These are phyloP conservation scores for Lithophane leautieri DNA, from an alignment of 2,888 invertebrate species.

Conservation along the genomic window DNA sequence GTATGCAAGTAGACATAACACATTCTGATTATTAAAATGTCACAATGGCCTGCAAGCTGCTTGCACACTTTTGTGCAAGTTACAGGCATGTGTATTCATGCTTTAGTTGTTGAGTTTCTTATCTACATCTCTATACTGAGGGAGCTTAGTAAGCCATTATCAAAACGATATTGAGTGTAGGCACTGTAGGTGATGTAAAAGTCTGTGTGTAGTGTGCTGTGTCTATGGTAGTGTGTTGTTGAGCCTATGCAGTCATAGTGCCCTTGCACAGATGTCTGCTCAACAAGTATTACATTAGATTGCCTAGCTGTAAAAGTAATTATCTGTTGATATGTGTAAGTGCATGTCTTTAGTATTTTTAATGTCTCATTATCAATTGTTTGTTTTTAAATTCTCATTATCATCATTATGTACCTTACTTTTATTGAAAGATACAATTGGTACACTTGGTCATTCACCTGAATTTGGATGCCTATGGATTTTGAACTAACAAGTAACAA, in stretches of 20 bases:
- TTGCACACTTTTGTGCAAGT: not conserved
- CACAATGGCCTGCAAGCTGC: not conserved
- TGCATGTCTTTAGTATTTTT: constrained; percentile 14
- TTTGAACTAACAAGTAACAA: constrained; percentile 30
- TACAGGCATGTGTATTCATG: constrained; percentile 2
- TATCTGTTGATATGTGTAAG: constrained; percentile 12
- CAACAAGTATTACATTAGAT: not conserved
- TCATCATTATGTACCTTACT: constrained; percentile 3
- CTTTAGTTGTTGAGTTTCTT: constrained; percentile 10
- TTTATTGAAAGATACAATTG: not conserved
- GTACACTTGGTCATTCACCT: not conserved
- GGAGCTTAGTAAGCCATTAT: constrained; percentile 20
- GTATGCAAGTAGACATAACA: not conserved
- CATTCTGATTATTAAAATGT: not conserved
- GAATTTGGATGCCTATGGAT: constrained; percentile 6
- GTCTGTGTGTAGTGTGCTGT: constrained; percentile 14
- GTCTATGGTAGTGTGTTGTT: constrained; percentile 12
- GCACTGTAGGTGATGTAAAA: constrained; percentile 2
- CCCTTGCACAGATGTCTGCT: constrained; percentile 6
- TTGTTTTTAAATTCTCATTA: not conserved
- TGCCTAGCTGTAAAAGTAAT: constrained; percentile 8
- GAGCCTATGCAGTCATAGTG: not conserved
- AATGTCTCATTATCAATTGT: not conserved
- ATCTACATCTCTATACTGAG: not conserved
- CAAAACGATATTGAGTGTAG: not conserved